A percentile compares a stretch with the other conserved stretches of the same genome.
These are phyloP conservation scores for Drosophila sproati DNA, from an alignment of 1,140 invertebrate genomes.

Conservation along the genomic window DNA sequence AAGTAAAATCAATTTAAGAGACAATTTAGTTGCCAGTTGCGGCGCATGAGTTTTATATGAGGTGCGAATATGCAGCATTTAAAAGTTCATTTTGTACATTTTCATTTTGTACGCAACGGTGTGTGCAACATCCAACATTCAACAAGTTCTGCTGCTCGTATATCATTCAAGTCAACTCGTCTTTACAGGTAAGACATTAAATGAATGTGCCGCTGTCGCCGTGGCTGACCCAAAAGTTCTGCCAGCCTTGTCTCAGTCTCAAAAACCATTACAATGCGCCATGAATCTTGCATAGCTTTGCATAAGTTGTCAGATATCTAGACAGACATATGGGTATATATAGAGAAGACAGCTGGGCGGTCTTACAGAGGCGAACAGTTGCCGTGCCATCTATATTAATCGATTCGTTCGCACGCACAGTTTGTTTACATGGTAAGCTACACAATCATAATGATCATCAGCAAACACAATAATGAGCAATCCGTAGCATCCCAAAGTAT, in stretches of 20 bases:
- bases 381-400: slow-evolving; percentile 48
- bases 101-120: slow-evolving; percentile 21
- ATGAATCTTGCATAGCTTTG: slow-evolving; percentile 70
- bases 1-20: slow-evolving; percentile 34
- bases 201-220: not conserved
- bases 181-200: not conserved
- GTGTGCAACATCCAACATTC: slow-evolving; percentile 37
- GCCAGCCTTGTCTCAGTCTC: slow-evolving; percentile 37
- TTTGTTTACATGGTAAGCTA: slow-evolving; percentile 66
- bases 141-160: slow-evolving; percentile 34
- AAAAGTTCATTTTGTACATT: slow-evolving; percentile 27
- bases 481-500: slow-evolving; percentile 11
- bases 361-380: slow-evolving; percentile 28
- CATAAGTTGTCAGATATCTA: slow-evolving; percentile 56
- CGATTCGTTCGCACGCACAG: slow-evolving; percentile 76
- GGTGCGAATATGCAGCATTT: slow-evolving; percentile 41
- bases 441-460: slow-evolving; percentile 34
- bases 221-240: slow-evolving; percentile 54
- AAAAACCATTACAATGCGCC: slow-evolving; percentile 52
- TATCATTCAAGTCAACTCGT: slow-evolving; percentile 31
- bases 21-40: slow-evolving; percentile 24
- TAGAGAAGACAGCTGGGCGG: slow-evolving; percentile 30
- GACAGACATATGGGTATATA: not conserved
- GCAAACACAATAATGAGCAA: slow-evolving; percentile 21
- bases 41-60: not conserved